These are phyloP conservation scores for Ashinkailepas kermadecensis DNA, from an alignment of 2,888 invertebrate genomes.

Conservation along the genomic window DNA sequence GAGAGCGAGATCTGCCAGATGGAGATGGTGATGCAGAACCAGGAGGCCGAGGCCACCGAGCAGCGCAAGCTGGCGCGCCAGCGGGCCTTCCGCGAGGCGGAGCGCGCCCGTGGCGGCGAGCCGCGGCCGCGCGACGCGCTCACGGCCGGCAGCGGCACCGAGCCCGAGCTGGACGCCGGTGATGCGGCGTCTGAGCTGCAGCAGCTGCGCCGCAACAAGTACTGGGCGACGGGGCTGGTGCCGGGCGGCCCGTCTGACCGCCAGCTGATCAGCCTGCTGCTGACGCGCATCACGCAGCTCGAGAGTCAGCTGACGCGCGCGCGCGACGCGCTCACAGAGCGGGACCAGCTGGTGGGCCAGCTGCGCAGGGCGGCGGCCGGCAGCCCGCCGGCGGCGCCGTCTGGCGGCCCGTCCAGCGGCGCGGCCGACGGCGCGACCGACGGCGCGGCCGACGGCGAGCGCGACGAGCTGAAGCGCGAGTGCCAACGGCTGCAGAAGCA, in stretches of 20 bases:
- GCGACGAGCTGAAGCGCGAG: neutral
- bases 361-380: neutral
- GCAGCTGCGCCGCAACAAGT: neutral
- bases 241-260: neutral
- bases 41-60: constrained; percentile 8
- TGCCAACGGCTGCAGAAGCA: constrained; percentile 2
- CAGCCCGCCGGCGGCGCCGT: neutral
- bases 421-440: neutral
- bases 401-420: neutral
- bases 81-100: neutral
- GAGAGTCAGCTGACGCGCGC: neutral
- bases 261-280: neutral
- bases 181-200: neutral
- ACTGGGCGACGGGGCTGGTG: constrained; percentile 8
- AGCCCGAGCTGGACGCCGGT: neutral
- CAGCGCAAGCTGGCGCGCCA: neutral
- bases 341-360: neutral
- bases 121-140: neutral
- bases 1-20: constrained; percentile 16
- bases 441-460: neutral
- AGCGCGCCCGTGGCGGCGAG: neutral
- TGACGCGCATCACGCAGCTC: neutral
- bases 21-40: constrained; percentile 14
- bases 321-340: neutral
- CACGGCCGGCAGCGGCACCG: neutral